Percentiles rank a stretch among this genome's conserved stretches.
phyloP scores from a whole-genome alignment of 2,113 vertebrate species.

The Cebus imitator region DNA sequence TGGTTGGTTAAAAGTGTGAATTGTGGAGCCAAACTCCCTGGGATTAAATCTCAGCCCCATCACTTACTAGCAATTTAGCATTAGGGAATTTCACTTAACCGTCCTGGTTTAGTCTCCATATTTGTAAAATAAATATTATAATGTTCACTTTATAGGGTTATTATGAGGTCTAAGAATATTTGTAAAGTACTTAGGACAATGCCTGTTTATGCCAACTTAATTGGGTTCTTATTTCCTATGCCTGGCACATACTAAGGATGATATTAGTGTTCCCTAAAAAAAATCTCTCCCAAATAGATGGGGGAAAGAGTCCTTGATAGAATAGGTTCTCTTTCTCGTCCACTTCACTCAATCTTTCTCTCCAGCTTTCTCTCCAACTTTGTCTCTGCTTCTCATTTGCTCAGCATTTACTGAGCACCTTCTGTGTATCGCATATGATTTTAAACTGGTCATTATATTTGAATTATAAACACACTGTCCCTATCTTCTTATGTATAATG shows the following conservation, averaged over 20 bases:
- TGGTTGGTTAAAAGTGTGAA: not conserved
- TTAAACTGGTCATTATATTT: constrained; percentile 3
- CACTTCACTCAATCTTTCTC: not conserved
- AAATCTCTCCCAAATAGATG: not conserved
- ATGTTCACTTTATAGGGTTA: not conserved
- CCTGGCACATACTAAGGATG: not conserved
- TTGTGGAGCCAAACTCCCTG: not conserved
- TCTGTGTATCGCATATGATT: not conserved
- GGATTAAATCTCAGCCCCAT: not conserved
- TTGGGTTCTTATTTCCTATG: not conserved
- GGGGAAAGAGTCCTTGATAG: not conserved
- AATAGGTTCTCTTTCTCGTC: not conserved
- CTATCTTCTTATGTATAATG: not conserved
- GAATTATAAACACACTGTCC: not conserved
- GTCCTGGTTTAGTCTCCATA: not conserved
- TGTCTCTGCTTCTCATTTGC: not conserved
- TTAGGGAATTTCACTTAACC: not conserved
- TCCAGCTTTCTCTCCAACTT: not conserved
- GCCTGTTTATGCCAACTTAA: not conserved
- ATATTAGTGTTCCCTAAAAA: not conserved
- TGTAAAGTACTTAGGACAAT: constrained; percentile 1
- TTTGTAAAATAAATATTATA: not conserved
- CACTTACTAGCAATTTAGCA: not conserved
- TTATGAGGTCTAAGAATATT: not conserved
- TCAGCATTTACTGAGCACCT: not conserved